These are phyloP conservation scores for Subacronicta megacephala DNA, from an alignment of 2,888 invertebrate genomes.

Conservation along the genomic window DNA sequence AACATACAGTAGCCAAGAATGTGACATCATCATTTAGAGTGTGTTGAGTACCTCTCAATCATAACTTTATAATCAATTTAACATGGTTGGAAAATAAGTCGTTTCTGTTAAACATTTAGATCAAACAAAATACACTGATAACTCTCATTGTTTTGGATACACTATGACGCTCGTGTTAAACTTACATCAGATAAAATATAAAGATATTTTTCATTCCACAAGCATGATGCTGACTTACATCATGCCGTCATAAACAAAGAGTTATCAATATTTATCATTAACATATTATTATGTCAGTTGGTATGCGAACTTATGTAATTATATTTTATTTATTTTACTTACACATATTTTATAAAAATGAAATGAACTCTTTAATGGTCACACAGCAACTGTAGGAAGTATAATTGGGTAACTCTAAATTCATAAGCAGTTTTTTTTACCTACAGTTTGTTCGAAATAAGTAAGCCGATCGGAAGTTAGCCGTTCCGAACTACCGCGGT, in stretches of 20 bases:
- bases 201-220: conserved; percentile 51
- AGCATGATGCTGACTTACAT: conserved; percentile 44
- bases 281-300: too few relatives aligned
- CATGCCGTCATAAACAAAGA: conserved; percentile 51
- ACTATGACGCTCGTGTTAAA: conserved; percentile 9
- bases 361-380: too few relatives aligned
- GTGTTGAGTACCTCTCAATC: conserved; percentile 2
- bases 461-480: too few relatives aligned
- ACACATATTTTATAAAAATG: too few relatives aligned
- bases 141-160: conserved; percentile 25
- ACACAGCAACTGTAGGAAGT: too few relatives aligned
- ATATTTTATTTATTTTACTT: too few relatives aligned
- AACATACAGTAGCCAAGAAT: too few relatives aligned
- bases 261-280: conserved; percentile 35
- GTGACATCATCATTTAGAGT: not conserved
- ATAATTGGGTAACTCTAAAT: not conserved
- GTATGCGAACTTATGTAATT: too few relatives aligned
- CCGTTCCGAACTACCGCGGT: too few relatives aligned
- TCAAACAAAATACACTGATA: conserved; percentile 32
- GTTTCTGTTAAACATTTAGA: conserved; percentile 9
- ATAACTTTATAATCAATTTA: conserved; percentile 31
- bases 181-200: conserved; percentile 20
- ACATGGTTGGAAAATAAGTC: conserved; percentile 4
- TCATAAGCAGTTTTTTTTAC: not conserved
- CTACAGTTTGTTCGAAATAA: too few relatives aligned